These are phyloP conservation scores for Phaethornis superciliosus DNA, from an alignment of 2,113 vertebrate species.

Conservation along the genomic window DNA sequence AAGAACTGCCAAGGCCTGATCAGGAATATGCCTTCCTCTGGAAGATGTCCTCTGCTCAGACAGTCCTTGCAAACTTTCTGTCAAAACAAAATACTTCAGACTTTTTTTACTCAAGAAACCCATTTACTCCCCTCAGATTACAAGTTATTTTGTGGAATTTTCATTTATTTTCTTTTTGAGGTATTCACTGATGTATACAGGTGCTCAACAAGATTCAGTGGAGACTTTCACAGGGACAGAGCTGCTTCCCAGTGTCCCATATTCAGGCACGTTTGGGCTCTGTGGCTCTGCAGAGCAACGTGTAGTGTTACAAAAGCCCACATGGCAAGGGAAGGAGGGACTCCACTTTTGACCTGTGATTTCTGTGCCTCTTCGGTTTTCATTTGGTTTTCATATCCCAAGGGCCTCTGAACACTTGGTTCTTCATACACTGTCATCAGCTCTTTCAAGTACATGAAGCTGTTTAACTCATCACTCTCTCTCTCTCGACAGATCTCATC, in stretches of 20 bases:
- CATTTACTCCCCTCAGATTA: not conserved
- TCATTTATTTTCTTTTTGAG: not conserved
- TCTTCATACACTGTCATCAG: not conserved
- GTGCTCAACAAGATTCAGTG: not conserved
- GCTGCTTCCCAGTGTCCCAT: not conserved
- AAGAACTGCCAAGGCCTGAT: not conserved
- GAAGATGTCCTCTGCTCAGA: not conserved
- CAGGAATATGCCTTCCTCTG: not conserved
- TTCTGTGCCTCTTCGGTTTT: not conserved
- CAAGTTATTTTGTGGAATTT: not conserved
- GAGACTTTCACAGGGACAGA: not conserved
- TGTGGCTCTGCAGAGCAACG: not conserved
- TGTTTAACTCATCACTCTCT: not conserved
- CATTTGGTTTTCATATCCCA: not conserved
- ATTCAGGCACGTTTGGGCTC: accelerated
- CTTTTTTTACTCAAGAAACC: not conserved
- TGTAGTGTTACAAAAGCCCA: not conserved
- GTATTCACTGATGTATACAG: not conserved
- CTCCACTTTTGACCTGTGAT: not conserved
- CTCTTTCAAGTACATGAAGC: not conserved
- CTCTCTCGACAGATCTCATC: not conserved
- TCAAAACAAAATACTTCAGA: not conserved
- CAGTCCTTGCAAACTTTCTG: not conserved
- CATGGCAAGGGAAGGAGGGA: not conserved
- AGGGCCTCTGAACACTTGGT: not conserved